These are phyloP conservation scores for Piscicola geometra DNA, from an alignment of 2,888 invertebrate species.

Conservation along the genomic window DNA sequence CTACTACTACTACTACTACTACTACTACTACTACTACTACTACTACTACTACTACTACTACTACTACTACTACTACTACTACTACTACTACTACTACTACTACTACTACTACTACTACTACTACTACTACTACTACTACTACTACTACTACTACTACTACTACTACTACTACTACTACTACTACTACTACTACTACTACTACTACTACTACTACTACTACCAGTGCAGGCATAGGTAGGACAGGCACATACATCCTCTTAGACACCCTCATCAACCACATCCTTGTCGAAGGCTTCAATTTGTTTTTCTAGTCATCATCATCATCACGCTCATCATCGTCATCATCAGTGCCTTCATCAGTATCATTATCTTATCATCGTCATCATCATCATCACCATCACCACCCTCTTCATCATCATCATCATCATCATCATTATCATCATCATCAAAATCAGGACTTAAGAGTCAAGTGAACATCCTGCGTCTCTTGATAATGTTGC, in stretches of 20 bases:
- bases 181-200: no score
- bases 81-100: no score
- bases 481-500: slow-evolving; percentile 91
- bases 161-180: no score
- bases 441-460: slow-evolving; percentile 61
- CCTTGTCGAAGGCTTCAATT: slow-evolving; percentile 78
- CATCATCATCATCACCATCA: neutral
- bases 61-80: no score
- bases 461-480: slow-evolving; percentile 97
- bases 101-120: no score
- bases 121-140: no score
- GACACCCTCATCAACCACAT: slow-evolving; percentile 97
- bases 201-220: no score
- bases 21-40: no score
- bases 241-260: slow-evolving; percentile 96
- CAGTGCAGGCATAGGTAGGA: slow-evolving; percentile 88
- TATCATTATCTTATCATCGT: neutral
- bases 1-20: no score
- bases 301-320: no score
- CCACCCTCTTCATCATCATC: neutral
- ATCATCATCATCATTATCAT: slow-evolving; percentile 1
- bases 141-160: no score
- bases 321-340: neutral
- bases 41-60: no score
- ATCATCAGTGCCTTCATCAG: neutral